Percentiles rank a stretch among this genome's conserved stretches.
Evolutionary conservation across 2,888 invertebrate genomes (phyloP).

Genomic region (Emesis furor): DNA sequence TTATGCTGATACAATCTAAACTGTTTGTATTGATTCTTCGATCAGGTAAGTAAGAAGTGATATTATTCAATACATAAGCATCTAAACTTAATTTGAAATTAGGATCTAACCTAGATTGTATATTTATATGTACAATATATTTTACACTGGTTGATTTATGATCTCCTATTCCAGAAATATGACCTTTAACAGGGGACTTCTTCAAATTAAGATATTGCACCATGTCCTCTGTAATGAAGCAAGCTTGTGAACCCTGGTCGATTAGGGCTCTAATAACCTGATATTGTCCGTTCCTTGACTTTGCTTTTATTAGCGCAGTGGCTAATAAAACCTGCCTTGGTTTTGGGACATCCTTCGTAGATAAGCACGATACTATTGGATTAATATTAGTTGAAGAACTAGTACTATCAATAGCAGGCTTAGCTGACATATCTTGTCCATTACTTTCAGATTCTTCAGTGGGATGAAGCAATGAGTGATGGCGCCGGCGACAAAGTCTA

Average conservation of each 20-base stretch:
- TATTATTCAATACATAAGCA: neutral
- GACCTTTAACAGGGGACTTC: neutral
- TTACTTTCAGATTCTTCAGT: neutral
- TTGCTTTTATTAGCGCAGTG: conserved; percentile 33
- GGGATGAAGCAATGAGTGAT: neutral
- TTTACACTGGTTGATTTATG: neutral
- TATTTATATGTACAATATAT: neutral
- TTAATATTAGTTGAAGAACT: neutral
- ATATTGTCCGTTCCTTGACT: conserved; percentile 25
- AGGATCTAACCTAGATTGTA: neutral
- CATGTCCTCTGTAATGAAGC: neutral
- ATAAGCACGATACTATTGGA: conserved; percentile 23
- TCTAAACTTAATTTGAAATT: neutral
- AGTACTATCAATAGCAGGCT: neutral
- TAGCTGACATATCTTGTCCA: neutral
- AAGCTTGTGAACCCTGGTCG: neutral
- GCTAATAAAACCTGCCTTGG: conserved; percentile 40
- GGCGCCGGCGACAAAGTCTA: neutral
- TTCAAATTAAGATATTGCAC: neutral
- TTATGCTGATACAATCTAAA: neutral
- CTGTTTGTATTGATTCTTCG: neutral
- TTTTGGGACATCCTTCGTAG: neutral
- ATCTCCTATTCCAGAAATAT: neutral
- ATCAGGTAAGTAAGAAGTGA: conserved; percentile 10
- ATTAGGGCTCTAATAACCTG: neutral